These are phyloP conservation scores for Petrosia ficiformis DNA, from an alignment of 37 sponge, comb jelly and placozoan genomes.

Conservation along the genomic window DNA sequence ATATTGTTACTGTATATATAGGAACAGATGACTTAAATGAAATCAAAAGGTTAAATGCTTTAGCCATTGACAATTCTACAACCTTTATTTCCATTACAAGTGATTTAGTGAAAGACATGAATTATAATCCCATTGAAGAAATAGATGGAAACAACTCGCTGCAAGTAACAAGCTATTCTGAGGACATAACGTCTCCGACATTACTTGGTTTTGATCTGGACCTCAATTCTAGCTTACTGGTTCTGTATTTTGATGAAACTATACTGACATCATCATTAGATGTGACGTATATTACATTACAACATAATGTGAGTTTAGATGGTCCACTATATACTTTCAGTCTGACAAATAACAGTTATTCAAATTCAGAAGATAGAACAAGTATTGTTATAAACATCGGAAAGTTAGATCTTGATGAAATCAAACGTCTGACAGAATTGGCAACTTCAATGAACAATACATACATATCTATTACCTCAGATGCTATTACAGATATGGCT, in stretches of 20 bases:
- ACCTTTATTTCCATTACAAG: constrained; percentile 57
- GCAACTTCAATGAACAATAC: constrained; percentile 72
- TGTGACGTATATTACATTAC: constrained; percentile 60
- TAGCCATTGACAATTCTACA: constrained; percentile 32
- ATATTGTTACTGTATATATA: constrained; percentile 28
- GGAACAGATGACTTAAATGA: constrained; percentile 57
- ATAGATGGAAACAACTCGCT: constrained; percentile 20
- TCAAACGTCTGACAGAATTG: constrained; percentile 71
- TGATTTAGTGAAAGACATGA: constrained; percentile 67
- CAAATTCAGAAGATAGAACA: constrained; percentile 58
- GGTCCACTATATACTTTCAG: constrained; percentile 24
- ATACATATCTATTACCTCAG: constrained; percentile 62
- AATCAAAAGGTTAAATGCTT: constrained; percentile 57
- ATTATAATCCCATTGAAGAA: constrained; percentile 39
- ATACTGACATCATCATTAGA: constrained; percentile 56
- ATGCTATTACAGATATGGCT: constrained; percentile 78
- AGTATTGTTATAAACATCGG: constrained; percentile 56
- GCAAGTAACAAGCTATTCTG: constrained; percentile 33
- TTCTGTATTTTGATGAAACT: constrained; percentile 84
- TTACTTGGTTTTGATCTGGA: constrained; percentile 68
- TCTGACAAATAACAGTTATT: constrained; percentile 18
- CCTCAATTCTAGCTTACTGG: constrained; percentile 57
- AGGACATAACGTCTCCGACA: constrained; percentile 57
- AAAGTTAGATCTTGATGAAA: constrained; percentile 62
- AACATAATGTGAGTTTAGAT: constrained; percentile 26